Conservation (phyloP, 2,113 vertebrate genomes). For the Lasiurus borealis region DNA sequence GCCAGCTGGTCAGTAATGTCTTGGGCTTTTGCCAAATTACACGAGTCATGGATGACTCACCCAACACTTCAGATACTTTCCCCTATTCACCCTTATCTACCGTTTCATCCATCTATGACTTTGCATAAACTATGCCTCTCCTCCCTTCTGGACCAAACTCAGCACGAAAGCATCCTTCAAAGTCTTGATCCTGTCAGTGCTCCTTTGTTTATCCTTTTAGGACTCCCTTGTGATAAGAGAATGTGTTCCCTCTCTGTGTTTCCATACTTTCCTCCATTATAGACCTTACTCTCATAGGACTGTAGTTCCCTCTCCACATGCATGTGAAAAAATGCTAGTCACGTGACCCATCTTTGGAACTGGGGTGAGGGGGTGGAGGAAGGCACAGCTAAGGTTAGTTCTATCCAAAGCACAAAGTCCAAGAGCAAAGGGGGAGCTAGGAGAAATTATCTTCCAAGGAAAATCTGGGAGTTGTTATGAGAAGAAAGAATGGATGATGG, state of each 20-base stretch:
- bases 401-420: background rate
- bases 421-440: background rate
- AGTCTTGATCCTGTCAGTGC: background rate
- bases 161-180: background rate
- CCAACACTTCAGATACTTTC: background rate
- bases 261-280: rapidly evolving
- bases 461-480: background rate
- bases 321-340: background rate
- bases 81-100: background rate
- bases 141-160: background rate
- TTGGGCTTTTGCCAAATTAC: background rate
- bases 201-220: background rate
- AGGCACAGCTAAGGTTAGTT: background rate
- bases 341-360: background rate
- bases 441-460: background rate
- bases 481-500: background rate
- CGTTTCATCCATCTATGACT: background rate
- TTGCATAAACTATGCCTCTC: background rate
- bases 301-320: no score
- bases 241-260: background rate
- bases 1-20: background rate
- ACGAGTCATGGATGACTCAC: background rate
- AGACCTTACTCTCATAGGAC: no score
- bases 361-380: no score
- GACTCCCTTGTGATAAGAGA: background rate